These are phyloP conservation scores for Typhlichthys subterraneus DNA, from an alignment of 2,797 vertebrate genomes.

Conservation along the genomic window DNA sequence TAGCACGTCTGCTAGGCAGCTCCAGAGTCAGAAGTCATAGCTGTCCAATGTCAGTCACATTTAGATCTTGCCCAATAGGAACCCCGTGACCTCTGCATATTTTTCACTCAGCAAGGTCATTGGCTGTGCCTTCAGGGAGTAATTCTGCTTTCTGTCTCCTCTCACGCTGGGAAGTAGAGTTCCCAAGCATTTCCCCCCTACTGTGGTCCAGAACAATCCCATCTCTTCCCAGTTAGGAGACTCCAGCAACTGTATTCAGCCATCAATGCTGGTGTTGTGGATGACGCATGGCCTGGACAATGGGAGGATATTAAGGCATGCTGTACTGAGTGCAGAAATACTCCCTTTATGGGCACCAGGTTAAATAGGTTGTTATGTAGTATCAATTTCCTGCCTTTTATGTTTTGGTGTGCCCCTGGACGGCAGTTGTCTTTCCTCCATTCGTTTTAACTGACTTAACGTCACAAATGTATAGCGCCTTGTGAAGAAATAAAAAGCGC, in stretches of 20 bases:
- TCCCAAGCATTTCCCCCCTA: slow-evolving; percentile 88
- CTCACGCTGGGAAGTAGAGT: slow-evolving; percentile 92
- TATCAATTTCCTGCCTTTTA: slow-evolving; percentile 57
- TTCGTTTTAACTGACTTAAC: no score
- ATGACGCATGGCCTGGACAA: slow-evolving; percentile 86
- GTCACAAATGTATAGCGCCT: no score
- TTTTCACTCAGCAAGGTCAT: slow-evolving; percentile 91
- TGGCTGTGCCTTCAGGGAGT: slow-evolving; percentile 84
- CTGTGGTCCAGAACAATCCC: slow-evolving; percentile 91
- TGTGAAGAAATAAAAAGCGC: background rate
- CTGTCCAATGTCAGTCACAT: slow-evolving; percentile 67
- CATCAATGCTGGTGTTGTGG: slow-evolving; percentile 50
- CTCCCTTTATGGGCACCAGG: slow-evolving; percentile 55
- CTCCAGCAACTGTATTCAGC: slow-evolving; percentile 71
- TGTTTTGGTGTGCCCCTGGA: slow-evolving; percentile 45
- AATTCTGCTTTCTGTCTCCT: slow-evolving; percentile 91
- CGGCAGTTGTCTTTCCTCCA: slow-evolving; percentile 33
- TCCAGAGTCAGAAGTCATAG: slow-evolving; percentile 9
- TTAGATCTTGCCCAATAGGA: slow-evolving; percentile 78
- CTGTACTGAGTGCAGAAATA: slow-evolving; percentile 84
- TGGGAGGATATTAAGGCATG: slow-evolving; percentile 95
- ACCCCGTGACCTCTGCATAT: slow-evolving; percentile 93
- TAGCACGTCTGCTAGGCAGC: slow-evolving; percentile 58
- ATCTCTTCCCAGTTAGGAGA: slow-evolving; percentile 85
- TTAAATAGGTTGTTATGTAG: slow-evolving; percentile 33